These are phyloP conservation scores for Buteo buteo DNA, from an alignment of 2,113 vertebrate species.

Conservation along the genomic window DNA sequence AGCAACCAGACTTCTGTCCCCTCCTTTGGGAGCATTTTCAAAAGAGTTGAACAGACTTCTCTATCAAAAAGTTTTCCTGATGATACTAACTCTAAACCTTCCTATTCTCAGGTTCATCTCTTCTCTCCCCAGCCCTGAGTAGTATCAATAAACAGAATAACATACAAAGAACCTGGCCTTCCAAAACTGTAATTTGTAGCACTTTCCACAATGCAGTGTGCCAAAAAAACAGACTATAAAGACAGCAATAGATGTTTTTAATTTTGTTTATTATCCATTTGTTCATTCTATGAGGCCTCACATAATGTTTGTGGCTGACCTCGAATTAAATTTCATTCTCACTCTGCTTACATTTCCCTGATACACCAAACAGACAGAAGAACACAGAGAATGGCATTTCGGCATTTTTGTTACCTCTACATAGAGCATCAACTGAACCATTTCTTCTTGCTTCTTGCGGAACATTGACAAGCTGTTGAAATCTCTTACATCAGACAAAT, in stretches of 20 bases:
- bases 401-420: background rate
- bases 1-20: background rate
- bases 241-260: background rate
- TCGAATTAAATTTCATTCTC: constrained; percentile 27
- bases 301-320: background rate
- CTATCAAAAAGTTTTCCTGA: background rate
- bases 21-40: background rate
- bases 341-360: background rate
- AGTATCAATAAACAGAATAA: background rate
- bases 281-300: background rate
- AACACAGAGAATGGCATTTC: background rate
- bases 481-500: constrained; percentile 65
- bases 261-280: constrained; percentile 40
- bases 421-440: background rate
- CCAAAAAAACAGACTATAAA: background rate
- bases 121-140: background rate
- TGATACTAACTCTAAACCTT: background rate
- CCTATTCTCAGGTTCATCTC: background rate
- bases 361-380: background rate
- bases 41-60: background rate
- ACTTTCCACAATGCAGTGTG: background rate
- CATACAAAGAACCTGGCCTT: background rate
- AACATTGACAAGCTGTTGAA: constrained; percentile 30
- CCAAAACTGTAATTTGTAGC: background rate
- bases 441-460: constrained; percentile 11